Conservation (phyloP, 1,140 invertebrate genomes). For the Drusus annulatus region DNA sequence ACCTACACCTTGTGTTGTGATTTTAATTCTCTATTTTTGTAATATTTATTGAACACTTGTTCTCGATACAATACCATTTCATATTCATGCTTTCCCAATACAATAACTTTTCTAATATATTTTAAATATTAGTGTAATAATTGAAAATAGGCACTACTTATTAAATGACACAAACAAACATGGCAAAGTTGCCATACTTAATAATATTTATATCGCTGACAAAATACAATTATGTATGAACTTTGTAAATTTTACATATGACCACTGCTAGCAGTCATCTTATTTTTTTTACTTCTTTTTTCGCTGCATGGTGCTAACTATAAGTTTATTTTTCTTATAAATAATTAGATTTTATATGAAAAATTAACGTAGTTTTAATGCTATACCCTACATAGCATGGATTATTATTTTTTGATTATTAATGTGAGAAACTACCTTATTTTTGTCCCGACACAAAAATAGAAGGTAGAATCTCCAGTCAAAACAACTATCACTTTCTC, state of each 20-base stretch:
- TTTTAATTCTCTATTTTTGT: slow-evolving; percentile 33
- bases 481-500: not conserved
- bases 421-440: slow-evolving; percentile 49
- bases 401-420: slow-evolving; percentile 26
- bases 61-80: not conserved
- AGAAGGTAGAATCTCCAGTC: slow-evolving; percentile 36
- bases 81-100: slow-evolving; percentile 4
- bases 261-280: slow-evolving; percentile 2
- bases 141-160: not conserved
- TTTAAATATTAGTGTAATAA: slow-evolving; percentile 16
- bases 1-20: slow-evolving; percentile 37
- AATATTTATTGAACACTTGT: slow-evolving; percentile 17
- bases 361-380: slow-evolving; percentile 52
- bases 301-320: slow-evolving; percentile 40
- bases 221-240: not conserved
- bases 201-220: not conserved
- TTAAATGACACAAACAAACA: not conserved
- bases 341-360: slow-evolving; percentile 50
- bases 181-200: slow-evolving; percentile 23
- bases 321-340: slow-evolving; percentile 56
- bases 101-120: not conserved
- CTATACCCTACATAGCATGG: slow-evolving; percentile 20
- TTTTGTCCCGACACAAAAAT: slow-evolving; percentile 55
- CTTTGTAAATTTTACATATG: slow-evolving; percentile 12
- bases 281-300: slow-evolving; percentile 32